These are phyloP conservation scores for Ceramica pisi DNA, from an alignment of 2,888 invertebrate species.

Conservation along the genomic window DNA sequence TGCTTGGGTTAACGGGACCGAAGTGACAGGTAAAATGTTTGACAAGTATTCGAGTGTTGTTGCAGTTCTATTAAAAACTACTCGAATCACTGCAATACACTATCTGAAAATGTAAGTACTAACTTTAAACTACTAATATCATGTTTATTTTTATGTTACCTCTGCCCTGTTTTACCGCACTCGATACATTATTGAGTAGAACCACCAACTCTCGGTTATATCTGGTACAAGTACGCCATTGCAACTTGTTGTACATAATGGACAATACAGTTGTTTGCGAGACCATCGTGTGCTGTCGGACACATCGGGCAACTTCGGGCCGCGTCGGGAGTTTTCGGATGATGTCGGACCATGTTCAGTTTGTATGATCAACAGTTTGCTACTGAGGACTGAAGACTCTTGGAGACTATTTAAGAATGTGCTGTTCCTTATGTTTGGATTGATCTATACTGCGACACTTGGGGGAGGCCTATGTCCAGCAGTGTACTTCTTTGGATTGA, in stretches of 20 bases:
- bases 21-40: no score
- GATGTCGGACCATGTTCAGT: background rate
- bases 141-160: background rate
- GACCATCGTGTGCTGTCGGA: constrained; percentile 1
- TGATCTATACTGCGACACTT: no score
- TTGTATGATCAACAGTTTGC: constrained; percentile 15
- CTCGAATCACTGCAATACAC: no score
- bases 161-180: background rate
- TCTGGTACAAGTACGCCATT: constrained; percentile 13
- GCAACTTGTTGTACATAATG: constrained; percentile 9
- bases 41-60: no score
- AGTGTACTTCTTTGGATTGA: no score
- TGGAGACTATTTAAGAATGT: background rate
- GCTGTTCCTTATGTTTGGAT: background rate
- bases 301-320: background rate
- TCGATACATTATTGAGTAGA: background rate
- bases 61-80: no score
- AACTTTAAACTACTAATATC: background rate
- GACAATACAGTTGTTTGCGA: constrained; percentile 28
- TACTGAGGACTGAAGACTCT: background rate
- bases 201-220: constrained; percentile 4
- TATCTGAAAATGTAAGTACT: background rate
- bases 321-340: background rate
- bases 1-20: no score
- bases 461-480: no score